Conservation (phyloP, 2,113 vertebrate genomes). For the Casuarius casuarius region DNA sequence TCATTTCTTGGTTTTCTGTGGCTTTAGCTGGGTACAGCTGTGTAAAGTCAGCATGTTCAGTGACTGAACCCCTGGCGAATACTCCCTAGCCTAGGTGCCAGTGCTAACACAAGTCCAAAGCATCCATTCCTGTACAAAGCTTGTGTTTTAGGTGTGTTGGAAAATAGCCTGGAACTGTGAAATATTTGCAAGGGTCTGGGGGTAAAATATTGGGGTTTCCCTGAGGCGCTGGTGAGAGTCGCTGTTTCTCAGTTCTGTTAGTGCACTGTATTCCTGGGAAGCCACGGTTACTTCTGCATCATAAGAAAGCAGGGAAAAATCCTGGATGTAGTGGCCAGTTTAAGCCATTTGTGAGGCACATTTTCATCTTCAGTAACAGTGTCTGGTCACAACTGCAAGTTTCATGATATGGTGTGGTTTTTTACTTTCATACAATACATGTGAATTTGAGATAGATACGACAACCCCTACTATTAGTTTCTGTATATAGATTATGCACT, state of each 20-base stretch:
- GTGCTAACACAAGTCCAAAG: background rate
- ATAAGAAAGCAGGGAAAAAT: background rate
- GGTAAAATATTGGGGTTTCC: background rate
- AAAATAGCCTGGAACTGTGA: background rate
- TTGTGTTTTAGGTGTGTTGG: background rate
- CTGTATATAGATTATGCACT: background rate
- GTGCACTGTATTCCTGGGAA: background rate
- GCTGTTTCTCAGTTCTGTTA: background rate
- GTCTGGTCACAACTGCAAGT: background rate
- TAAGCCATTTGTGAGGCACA: background rate
- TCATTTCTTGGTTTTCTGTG: background rate
- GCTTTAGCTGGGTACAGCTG: background rate
- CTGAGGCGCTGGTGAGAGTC: background rate
- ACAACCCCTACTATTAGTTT: background rate
- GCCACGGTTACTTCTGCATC: background rate
- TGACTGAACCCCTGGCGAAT: background rate
- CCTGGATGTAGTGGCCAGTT: background rate
- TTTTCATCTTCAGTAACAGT: background rate
- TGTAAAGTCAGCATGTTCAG: background rate
- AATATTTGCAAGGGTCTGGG: background rate
- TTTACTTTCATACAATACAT: background rate
- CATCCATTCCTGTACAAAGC: background rate
- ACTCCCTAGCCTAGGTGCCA: background rate
- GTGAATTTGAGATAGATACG: background rate
- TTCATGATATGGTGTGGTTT: background rate